These are phyloP conservation scores for Cariama cristata DNA, from an alignment of 2,113 vertebrate species.

Conservation along the genomic window DNA sequence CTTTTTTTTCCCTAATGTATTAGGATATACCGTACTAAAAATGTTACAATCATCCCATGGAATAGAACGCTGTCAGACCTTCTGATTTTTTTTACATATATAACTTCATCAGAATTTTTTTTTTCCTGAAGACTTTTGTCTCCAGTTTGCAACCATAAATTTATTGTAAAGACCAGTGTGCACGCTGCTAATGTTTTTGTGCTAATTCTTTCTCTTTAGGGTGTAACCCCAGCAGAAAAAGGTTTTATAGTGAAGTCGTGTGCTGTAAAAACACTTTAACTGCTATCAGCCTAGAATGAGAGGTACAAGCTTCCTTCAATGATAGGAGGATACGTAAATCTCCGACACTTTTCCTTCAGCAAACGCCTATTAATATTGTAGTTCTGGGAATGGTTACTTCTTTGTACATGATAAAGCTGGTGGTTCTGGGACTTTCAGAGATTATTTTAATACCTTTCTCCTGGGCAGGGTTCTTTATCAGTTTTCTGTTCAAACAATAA, in stretches of 20 bases:
- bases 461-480: neutral
- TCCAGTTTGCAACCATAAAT: neutral
- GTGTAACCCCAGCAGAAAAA: neutral
- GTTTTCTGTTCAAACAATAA: neutral
- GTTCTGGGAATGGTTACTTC: neutral
- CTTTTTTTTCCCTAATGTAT: neutral
- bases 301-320: neutral
- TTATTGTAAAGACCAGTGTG: neutral
- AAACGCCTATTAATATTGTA: neutral
- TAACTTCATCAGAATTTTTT: neutral
- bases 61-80: neutral
- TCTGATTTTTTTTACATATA: neutral
- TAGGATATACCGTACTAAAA: neutral
- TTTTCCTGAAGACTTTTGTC: neutral
- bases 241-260: neutral
- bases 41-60: neutral
- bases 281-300: neutral
- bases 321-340: neutral
- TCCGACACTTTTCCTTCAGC: neutral
- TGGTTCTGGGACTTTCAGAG: neutral
- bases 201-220: neutral
- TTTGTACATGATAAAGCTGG: neutral
- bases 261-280: neutral
- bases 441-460: neutral
- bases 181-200: neutral